Base-by-base conservation (phyloP, 2,113 vertebrate species). In the Dunckerocampus dactyliophorus region DNA sequence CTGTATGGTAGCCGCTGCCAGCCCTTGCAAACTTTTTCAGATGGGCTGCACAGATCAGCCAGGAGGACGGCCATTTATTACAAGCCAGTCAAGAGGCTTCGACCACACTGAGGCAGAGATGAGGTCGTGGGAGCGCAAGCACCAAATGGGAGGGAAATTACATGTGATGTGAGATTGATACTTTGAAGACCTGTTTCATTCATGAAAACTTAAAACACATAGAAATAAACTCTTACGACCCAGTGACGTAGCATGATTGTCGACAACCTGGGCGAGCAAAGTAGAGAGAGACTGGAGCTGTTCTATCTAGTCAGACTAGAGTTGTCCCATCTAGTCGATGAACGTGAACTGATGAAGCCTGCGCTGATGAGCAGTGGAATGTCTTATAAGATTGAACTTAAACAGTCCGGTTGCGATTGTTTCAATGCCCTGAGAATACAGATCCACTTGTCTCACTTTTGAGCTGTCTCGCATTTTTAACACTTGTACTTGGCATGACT, bases 61-160 rank as follows among this genome's bases (percentile, higher is more conserved):
- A 47, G 28, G 51, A 73, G 65, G 75, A 75, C 52, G 61, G 80
- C 81, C 71, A 72, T 85, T 85, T 84, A 73, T 84, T 76, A 74
- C 20, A 47, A 68, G 57, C 75, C 72, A 82, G 79, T 79, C 71
- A 65, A 47, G 69, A 76, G 46, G 56, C 58, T 80, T 4, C 53
- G 70, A 75, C 65, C 79, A 71, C 67, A 74, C 22, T 6, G 61
- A 73, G 65, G 55, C 64, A 63, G 58, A 49, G 58, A 62, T 59
- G 67, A 80, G 75, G 62, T 62, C 59, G 51, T 53, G 46, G 70
- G 76, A 81, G 76, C 70, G 66, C 61, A 45, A 71, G 79, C 70
- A 58, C 67, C 65, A n/a, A 48, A 66, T 67, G 52, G 20, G 66
- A 75, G 71, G 75, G 66, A 71, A 79, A 83, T 77, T 66, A 63